Conservation (phyloP, 2,888 invertebrate genomes). For the Drosophila histrio region DNA sequence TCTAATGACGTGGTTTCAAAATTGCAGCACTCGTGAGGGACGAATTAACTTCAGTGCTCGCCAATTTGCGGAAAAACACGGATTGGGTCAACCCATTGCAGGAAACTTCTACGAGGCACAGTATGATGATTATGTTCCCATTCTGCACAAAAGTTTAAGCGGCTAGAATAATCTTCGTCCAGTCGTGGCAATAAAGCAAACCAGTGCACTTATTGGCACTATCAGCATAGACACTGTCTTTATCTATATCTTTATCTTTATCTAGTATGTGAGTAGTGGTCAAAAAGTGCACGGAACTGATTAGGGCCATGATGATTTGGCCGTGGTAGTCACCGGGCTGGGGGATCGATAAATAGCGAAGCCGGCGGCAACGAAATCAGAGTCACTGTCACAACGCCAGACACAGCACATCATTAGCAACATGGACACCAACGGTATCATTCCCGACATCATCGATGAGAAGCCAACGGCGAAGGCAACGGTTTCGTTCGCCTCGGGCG, state of each 20-base stretch:
- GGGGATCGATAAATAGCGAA: constrained; percentile 57
- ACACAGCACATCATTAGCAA: constrained; percentile 49
- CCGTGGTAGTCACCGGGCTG: background rate
- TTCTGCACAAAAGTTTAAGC: constrained; percentile 81
- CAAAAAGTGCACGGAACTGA: constrained; percentile 60
- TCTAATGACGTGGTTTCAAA: background rate
- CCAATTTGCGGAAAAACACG: constrained; percentile 90
- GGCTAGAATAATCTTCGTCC: constrained; percentile 23
- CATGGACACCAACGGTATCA: constrained; percentile 78
- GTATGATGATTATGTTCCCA: constrained; percentile 84
- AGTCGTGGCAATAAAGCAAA: constrained; percentile 40
- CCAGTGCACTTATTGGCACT: constrained; percentile 38
- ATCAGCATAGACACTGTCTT: constrained; percentile 33
- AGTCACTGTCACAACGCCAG: constrained; percentile 56
- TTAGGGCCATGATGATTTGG: constrained; percentile 28
- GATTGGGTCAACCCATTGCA: constrained; percentile 86
- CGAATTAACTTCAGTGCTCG: constrained; percentile 87
- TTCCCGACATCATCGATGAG: constrained; percentile 79
- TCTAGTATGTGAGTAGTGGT: constrained; percentile 44
- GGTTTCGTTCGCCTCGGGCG: constrained; percentile 82
- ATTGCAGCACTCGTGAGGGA: constrained; percentile 82
- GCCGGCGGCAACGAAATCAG: constrained; percentile 21
- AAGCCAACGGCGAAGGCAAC: constrained; percentile 67
- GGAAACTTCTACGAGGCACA: constrained; percentile 79
- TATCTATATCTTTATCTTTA: constrained; percentile 45